phyloP scores from a whole-genome alignment of 2,888 invertebrate species.

The Synanthedon vespiformis region DNA sequence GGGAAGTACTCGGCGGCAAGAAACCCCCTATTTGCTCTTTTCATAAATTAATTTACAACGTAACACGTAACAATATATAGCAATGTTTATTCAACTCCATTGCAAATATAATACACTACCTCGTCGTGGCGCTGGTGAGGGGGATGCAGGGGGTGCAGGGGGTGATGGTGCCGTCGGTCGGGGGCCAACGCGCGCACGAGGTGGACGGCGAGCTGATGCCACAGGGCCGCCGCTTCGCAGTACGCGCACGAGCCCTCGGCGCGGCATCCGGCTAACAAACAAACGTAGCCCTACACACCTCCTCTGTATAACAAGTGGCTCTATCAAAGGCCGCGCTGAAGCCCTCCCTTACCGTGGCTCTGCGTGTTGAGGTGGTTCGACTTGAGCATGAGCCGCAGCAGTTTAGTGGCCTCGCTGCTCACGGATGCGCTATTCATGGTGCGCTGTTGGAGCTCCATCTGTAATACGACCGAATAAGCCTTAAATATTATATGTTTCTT shows the following conservation, averaged over 20 bases:
- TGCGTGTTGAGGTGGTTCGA: conserved; percentile 55
- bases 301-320: too few relatives aligned
- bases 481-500: too few relatives aligned
- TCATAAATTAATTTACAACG: too few relatives aligned
- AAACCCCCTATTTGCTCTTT: too few relatives aligned
- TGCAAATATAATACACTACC: too few relatives aligned
- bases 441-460: conserved; percentile 59
- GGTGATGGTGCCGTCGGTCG: conserved; percentile 63
- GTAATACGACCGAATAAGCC: not conserved
- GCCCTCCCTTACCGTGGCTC: conserved; percentile 35
- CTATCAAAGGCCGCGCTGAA: too few relatives aligned
- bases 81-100: too few relatives aligned
- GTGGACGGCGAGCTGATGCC: conserved; percentile 90
- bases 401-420: conserved; percentile 55
- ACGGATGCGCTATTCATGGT: conserved; percentile 51
- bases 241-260: conserved; percentile 82
- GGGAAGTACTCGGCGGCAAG: too few relatives aligned
- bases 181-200: conserved; percentile 85
- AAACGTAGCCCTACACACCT: not conserved
- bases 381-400: conserved; percentile 54
- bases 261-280: conserved; percentile 32
- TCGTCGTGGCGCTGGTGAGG: too few relatives aligned
- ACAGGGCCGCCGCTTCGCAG: conserved; percentile 93
- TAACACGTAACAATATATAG: too few relatives aligned
- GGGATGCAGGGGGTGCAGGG: not conserved